phyloP scores from a whole-genome alignment of 2,113 vertebrate genomes.

The Butastur rufipennis region DNA sequence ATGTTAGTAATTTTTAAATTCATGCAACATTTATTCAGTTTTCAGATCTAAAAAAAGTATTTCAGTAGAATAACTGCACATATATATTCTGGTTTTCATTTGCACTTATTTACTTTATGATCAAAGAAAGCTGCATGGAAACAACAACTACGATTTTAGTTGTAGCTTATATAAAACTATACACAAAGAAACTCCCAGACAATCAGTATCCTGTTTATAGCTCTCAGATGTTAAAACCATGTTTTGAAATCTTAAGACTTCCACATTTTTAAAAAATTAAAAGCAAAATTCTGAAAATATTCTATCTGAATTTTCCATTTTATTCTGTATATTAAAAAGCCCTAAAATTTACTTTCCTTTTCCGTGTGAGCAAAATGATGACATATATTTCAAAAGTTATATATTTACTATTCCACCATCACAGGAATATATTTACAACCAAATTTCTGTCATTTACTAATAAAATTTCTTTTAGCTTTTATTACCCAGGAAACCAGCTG shows the following conservation, averaged over 20 bases:
- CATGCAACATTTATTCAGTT: background rate
- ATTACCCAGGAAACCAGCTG: constrained; percentile 99
- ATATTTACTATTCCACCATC: fast-evolving
- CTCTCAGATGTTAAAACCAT: background rate
- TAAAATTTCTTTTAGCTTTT: background rate
- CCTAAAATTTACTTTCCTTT: background rate
- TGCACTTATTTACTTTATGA: background rate
- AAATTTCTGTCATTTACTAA: background rate
- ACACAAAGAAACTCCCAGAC: background rate
- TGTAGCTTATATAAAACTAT: background rate
- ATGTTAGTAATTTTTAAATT: background rate
- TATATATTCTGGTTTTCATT: background rate
- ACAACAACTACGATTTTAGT: background rate
- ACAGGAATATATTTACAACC: background rate
- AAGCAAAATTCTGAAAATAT: background rate
- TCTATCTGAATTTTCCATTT: background rate
- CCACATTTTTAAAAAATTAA: background rate
- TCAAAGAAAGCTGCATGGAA: background rate
- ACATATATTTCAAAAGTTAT: fast-evolving
- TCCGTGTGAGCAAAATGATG: fast-evolving
- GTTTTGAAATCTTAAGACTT: background rate
- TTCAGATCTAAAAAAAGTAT: background rate
- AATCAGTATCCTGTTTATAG: background rate
- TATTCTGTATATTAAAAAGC: background rate
- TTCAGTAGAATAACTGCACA: background rate